Evolutionary conservation across 1,140 invertebrate species (phyloP).

Genomic region (Cydia pomonella): DNA sequence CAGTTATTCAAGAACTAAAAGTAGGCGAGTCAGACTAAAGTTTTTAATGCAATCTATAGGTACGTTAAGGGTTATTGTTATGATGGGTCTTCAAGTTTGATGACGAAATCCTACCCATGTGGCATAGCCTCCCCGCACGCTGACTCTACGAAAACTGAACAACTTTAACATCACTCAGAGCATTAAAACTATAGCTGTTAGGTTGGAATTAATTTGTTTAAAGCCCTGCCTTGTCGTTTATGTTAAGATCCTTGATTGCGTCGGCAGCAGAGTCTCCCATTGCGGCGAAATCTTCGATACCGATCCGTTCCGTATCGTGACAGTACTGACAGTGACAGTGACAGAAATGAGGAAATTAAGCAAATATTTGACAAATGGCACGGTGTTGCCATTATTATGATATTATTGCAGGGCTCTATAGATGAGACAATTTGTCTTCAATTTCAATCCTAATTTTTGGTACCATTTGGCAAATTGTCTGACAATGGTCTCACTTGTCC

Average conservation of each 20-base stretch:
- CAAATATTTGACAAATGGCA: too few species aligned
- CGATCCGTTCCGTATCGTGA: conserved; percentile 42
- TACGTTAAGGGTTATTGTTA: conserved; percentile 7
- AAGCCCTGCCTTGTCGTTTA: conserved; percentile 86
- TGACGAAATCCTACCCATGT: conserved; percentile 81
- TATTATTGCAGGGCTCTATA: too few species aligned
- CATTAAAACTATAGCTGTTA: conserved; percentile 47
- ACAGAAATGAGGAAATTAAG: background rate
- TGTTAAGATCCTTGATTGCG: conserved; percentile 81
- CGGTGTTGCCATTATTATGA: too few species aligned
- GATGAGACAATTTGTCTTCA: too few species aligned
- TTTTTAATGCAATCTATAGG: background rate
- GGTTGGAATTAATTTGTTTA: conserved; percentile 70
- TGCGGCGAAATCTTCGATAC: conserved; percentile 38
- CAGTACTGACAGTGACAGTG: conserved; percentile 31
- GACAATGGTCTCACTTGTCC: too few species aligned
- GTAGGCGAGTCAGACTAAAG: background rate
- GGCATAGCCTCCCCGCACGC: conserved; percentile 78
- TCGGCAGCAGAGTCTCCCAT: conserved; percentile 81
- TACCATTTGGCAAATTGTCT: too few species aligned
- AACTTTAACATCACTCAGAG: conserved; percentile 78
- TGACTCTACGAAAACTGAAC: conserved; percentile 78
- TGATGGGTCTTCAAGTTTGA: conserved; percentile 37
- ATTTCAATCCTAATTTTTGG: too few species aligned
- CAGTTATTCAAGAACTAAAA: background rate